Evolutionary conservation across 2,888 invertebrate genomes (phyloP), one percentile per base, ranked within the genome.

Genomic region (Dynastes tityus): DNA sequence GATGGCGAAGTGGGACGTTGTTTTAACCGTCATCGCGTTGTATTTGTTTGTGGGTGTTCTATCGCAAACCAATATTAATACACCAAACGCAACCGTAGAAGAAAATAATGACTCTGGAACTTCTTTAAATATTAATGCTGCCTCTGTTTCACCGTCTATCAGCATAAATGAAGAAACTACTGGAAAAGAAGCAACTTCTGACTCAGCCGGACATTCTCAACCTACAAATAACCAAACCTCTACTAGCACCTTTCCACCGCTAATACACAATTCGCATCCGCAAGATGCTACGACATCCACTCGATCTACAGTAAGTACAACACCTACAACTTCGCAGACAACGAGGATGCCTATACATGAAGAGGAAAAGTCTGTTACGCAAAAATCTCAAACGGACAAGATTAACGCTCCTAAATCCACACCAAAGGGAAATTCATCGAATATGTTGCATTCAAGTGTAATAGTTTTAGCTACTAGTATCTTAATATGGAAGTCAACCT

Each of bases 1-100:
- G 9, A 77, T 77, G 77, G 77, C 71, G 40, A 67, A 77, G 49
- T 58, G 22, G 73, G 37, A 58, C 58, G 58, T 73, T 73, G 58
- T 40, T 58, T 58, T 73, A 73, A 73, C 58, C 37, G 73, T 37
- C 40, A 40, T 58, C 40, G 73, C 58, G 22, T 73, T 58, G 22
- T 11, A 58, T 29, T 58, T 58, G 22, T 73, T 73, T 4, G 45
- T 73, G 11, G 61, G 40, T 40, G 73, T 58, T 61, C 51, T 58
- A n/a, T 58, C 73, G 27, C 73, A 73, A 58, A 73, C 40, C 9
- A 13, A 58, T 55, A 55, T n/a, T 58, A 29, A 58, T 22, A 9
- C 22, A 22, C 8, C 16, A 58, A 58, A 58, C 1, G 22, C 22
- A 40, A 37, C 73, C 16, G 6, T 37, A 3, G 73, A 73, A 55